phyloP scores from a whole-genome alignment of 2,797 vertebrate genomes.

The Masticophis lateralis region DNA sequence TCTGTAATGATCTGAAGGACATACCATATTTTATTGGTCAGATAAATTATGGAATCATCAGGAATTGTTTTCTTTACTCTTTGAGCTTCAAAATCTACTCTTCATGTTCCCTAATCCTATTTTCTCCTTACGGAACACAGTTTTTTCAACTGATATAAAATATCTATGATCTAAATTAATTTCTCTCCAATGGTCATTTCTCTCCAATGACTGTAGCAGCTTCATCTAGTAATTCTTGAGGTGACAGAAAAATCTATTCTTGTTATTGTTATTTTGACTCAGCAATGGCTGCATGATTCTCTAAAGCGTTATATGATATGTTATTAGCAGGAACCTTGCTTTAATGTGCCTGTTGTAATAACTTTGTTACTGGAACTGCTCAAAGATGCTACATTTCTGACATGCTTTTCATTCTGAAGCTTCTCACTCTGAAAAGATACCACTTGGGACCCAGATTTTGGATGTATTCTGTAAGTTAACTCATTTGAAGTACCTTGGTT shows the following conservation, averaged over 20 bases:
- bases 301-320: not conserved
- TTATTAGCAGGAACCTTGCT: not conserved
- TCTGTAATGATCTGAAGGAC: not conserved
- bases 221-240: not conserved
- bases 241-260: not conserved
- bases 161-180: not conserved
- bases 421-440: not conserved
- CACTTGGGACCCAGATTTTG: not conserved
- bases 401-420: not conserved
- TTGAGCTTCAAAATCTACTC: not conserved
- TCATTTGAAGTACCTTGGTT: not conserved
- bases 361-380: not conserved
- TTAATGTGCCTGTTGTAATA: not conserved
- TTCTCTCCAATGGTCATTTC: not conserved
- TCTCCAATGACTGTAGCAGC: not conserved
- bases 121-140: not conserved
- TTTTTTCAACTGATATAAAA: not conserved
- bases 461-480: not conserved
- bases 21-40: not conserved
- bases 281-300: not conserved
- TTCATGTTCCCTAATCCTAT: not conserved
- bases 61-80: not conserved
- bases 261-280: not conserved
- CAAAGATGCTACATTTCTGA: not conserved
- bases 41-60: not conserved